These are phyloP conservation scores for Isaurus tuberculatus DNA, from an alignment of 92 coral and sea anemone species.

Conservation along the genomic window DNA sequence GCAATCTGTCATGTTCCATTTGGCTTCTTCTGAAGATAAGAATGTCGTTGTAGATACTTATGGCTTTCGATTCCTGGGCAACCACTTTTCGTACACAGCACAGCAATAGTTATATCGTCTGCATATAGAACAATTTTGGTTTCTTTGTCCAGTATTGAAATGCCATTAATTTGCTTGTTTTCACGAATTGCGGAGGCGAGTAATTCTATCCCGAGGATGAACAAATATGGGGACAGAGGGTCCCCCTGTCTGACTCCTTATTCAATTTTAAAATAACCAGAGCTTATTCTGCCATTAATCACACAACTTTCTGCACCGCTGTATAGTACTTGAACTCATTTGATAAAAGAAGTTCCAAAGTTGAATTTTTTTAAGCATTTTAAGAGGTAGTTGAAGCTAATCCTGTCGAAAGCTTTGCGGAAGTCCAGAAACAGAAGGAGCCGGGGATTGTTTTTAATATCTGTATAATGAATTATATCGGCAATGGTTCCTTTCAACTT, in stretches of 20 bases:
- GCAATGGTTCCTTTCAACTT: too few relatives aligned
- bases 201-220: background rate
- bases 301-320: background rate
- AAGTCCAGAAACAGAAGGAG: constrained; percentile 15
- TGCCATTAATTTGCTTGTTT: constrained; percentile 12
- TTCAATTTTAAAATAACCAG: background rate
- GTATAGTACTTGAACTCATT: background rate
- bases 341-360: background rate
- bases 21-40: too few relatives aligned
- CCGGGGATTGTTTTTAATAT: background rate
- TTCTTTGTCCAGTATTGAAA: background rate
- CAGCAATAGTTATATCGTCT: constrained; percentile 2
- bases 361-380: background rate
- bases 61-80: too few relatives aligned
- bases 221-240: background rate
- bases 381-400: background rate
- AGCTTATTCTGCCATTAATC: background rate
- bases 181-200: background rate
- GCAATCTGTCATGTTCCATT: too few relatives aligned
- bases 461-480: constrained; percentile 3
- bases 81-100: too few relatives aligned
- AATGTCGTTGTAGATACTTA: too few relatives aligned
- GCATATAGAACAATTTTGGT: background rate
- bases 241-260: constrained; percentile 13
- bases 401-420: background rate